These are phyloP conservation scores for Nothobranchius kuhntae DNA, from an alignment of 2,113 vertebrate genomes.

Conservation along the genomic window DNA sequence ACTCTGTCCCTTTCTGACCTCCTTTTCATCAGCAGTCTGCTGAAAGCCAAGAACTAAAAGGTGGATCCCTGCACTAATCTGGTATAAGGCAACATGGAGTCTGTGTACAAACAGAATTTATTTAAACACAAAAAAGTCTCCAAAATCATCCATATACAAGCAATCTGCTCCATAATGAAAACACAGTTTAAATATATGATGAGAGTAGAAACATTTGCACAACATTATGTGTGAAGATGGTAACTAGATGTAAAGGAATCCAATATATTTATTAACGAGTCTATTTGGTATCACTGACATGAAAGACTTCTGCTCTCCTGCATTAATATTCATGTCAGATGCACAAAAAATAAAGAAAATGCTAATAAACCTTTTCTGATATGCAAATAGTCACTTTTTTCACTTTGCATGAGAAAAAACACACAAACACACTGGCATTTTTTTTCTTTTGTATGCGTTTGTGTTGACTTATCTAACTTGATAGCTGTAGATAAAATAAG, in stretches of 20 bases:
- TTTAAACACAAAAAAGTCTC: slow-evolving; percentile 45
- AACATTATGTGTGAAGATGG: slow-evolving; percentile 20
- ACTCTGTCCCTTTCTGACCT: slow-evolving; percentile 33
- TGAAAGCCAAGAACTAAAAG: slow-evolving; percentile 10
- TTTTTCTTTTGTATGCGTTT: slow-evolving; percentile 18
- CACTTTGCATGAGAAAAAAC: slow-evolving; percentile 39
- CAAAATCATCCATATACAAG: slow-evolving; percentile 44
- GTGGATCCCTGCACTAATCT: slow-evolving; percentile 28
- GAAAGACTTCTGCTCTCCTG: slow-evolving; percentile 56
- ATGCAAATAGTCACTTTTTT: slow-evolving; percentile 62
- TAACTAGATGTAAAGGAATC: slow-evolving; percentile 27
- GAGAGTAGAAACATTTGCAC: slow-evolving; percentile 16
- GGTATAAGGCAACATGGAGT: slow-evolving; percentile 17
- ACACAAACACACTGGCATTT: slow-evolving; percentile 1
- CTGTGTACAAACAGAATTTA: slow-evolving; percentile 66
- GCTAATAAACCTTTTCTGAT: slow-evolving; percentile 63
- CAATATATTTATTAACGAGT: slow-evolving; percentile 40
- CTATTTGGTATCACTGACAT: slow-evolving; percentile 60
- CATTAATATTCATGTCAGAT: slow-evolving; percentile 71
- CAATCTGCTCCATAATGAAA: slow-evolving; percentile 41
- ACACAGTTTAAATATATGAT: slow-evolving; percentile 42
- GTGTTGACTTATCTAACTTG: slow-evolving; percentile 4
- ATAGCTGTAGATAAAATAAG: slow-evolving; percentile 12
- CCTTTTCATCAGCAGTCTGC: slow-evolving; percentile 28
- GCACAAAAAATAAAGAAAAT: slow-evolving; percentile 63